Evolutionary conservation across 1,140 invertebrate species (phyloP).

Genomic region (Portunus trituberculatus): DNA sequence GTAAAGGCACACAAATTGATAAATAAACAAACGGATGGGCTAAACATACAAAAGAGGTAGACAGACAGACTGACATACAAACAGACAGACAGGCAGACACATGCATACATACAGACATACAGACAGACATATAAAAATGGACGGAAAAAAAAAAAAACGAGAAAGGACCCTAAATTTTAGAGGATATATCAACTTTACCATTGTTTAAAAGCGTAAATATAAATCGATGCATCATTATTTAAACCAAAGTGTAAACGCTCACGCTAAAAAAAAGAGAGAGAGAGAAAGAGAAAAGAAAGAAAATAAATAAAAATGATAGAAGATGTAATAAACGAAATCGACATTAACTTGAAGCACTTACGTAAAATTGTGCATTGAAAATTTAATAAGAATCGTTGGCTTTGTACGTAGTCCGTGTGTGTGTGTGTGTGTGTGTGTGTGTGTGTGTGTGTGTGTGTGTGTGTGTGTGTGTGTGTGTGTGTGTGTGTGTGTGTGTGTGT

Average conservation of each 20-base stretch:
- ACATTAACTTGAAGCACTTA: too few relatives aligned
- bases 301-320: neutral
- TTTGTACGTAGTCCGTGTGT: neutral
- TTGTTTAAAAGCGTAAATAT: neutral
- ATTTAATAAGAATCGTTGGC: too few relatives aligned
- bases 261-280: neutral
- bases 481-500: constrained; percentile 32
- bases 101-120: too few relatives aligned
- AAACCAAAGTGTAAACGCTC: too few relatives aligned
- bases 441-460: neutral
- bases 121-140: too few relatives aligned
- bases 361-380: too few relatives aligned
- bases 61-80: neutral
- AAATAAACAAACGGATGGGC: neutral
- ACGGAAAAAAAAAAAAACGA: too few relatives aligned
- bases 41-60: neutral
- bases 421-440: neutral
- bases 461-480: constrained; percentile 32
- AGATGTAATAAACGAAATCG: too few relatives aligned
- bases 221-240: too few relatives aligned
- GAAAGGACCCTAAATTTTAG: too few relatives aligned
- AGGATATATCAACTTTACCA: too few relatives aligned
- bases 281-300: neutral
- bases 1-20: neutral
- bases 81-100: too few relatives aligned